Base-by-base conservation (phyloP, 30 jellyfish, hydroid and myxozoan genomes). In the Haliclystus octoradiatus region DNA sequence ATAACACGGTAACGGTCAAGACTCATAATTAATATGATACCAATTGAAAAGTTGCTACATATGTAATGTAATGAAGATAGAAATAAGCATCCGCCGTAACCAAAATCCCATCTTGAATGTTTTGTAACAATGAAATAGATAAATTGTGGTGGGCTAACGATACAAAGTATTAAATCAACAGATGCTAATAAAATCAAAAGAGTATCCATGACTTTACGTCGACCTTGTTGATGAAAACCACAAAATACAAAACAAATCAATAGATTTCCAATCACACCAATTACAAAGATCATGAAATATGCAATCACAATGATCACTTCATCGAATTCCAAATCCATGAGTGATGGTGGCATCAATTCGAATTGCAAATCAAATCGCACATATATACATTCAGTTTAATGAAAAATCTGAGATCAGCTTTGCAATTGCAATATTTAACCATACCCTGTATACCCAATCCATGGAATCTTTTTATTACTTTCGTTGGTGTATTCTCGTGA, bases 1-100 rank as follows among this genome's bases (percentile, higher is more conserved):
- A 88, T 88, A 4, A 83, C 69, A 2, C 95, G 80, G 72, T 92
- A 88, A 9, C 97, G 84, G 50, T 88, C 97, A 50, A 88, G 15
- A 28, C 80, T 85, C 62, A 88, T 88, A 26, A 81, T 63, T 28
- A 88, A 85, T 27, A 88, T 80, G n/a, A 88, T 71, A 23, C 90
- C 94, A 9, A 74, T 27, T 14, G 97, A 80, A 2, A 79, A 65
- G 22, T 78, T 81, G 26, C 93, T 80, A 23, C 76, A 51, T 29
- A 88, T 40, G 12, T 92, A 94, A 12, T 73, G 65, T 0, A 88
- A 34, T 1, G 95, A 80, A 1, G 85, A 75, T 2, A 88, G 68
- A 28, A 88, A 33, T 71, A 77, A 75, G 57, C 97, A 88, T 0
- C 92, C 97, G 52, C 60, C 25, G n/a, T 57, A n/a, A 0, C 97